Evolutionary conservation across 2,797 vertebrate species (phyloP), one percentile per base, ranked within the genome.

Genomic region (Anniella stebbinsi): DNA sequence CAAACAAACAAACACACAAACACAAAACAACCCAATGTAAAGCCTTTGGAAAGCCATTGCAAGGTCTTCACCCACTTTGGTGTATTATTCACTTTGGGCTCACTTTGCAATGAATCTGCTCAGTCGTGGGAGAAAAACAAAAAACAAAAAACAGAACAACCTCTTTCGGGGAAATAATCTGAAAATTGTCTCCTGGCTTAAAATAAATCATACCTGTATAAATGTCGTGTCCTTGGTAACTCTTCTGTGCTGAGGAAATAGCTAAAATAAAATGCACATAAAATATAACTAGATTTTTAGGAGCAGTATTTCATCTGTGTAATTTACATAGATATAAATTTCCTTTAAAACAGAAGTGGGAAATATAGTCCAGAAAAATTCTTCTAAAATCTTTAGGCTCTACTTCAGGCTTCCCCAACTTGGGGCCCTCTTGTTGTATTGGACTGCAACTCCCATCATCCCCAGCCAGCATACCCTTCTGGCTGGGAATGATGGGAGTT

Each of bases 211-310:
- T 94, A 99, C 99, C 99, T 99, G 97, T 99, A 99, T 88, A 99
- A 97, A 82, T 99, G 99, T 4, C 99, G 95, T 30, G 98, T 97
- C 88, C 98, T 98, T 0, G 99, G 98, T 87, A 98, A 96, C 57
- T 99, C 99, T 94, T 99, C 99, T 6, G 99, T 99, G 97, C 99
- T 99, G 94, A 99, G 97, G 93, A 99, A 99, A 93, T 99, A 99
- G 95, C 99, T 99, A 97, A 2, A 2, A 41, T 54, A 91, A 77
- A 17, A 89, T 30, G 9, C 18, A 45, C 63, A 51, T 70, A 2
- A 78, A 70, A 94, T 12, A n/a, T 30, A 73, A 92, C 60, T 81
- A 87, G 84, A 1, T 23, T 13, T 38, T 83, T 4, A 77, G 85
- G 69, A 60, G 1, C 0, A 3, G 12, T 13, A 38, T 94, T 15